Percentiles rank a stretch among this genome's conserved stretches.
These are phyloP conservation scores for Theocolax elegans DNA, from an alignment of 1,140 invertebrate genomes.

Conservation along the genomic window DNA sequence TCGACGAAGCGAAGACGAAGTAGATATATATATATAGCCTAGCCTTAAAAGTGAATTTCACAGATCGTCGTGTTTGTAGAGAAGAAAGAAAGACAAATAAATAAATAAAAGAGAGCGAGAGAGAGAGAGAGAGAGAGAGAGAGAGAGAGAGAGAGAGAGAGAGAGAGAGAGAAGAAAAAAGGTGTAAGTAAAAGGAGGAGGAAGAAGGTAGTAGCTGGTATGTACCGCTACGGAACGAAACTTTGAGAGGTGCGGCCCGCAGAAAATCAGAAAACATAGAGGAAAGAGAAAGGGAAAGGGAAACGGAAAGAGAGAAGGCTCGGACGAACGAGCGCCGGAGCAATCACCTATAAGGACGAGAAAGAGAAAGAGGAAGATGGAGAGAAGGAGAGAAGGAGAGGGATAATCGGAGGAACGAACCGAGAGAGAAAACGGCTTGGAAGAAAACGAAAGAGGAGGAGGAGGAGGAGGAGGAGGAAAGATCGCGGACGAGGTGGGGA, in stretches of 20 bases:
- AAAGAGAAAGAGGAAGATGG: conserved; percentile 6
- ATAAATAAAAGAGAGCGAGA: too few relatives aligned
- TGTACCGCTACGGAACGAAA: conserved; percentile 14
- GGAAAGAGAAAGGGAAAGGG: conserved; percentile 50
- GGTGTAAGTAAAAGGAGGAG: too few relatives aligned
- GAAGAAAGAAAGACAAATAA: too few relatives aligned
- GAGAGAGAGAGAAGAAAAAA: too few relatives aligned
- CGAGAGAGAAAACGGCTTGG: neutral
- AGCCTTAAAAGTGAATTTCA: conserved; percentile 33
- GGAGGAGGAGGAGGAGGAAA: neutral
- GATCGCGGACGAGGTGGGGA: neutral
- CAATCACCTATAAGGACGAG: conserved; percentile 44
- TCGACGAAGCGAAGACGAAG: too few relatives aligned
- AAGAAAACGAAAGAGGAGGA: neutral
- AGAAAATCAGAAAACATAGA: conserved; percentile 46
- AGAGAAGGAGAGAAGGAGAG: conserved; percentile 24
- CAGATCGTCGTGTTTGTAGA: too few relatives aligned
- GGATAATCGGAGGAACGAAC: neutral
- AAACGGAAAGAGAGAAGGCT: conserved; percentile 50
- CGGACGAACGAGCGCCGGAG: conserved; percentile 34
- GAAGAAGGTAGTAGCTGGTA: too few relatives aligned
- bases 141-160: too few relatives aligned
- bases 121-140: too few relatives aligned
- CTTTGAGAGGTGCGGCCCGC: neutral
- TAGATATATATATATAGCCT: too few relatives aligned